Conservation (phyloP, 2,888 invertebrate species). For the Orthonevra nobilis region DNA sequence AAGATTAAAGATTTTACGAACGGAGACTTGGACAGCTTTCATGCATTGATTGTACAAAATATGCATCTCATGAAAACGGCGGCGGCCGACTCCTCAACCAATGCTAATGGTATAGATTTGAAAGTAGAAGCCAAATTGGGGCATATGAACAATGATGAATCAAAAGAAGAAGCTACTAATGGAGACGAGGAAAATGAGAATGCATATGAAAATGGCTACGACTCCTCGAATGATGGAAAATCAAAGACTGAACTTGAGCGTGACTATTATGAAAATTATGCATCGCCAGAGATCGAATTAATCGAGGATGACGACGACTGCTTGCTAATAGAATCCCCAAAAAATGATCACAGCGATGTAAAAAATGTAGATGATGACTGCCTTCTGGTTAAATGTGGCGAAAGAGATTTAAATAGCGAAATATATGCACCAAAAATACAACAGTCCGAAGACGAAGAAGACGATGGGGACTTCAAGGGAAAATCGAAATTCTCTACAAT, state of each 20-base stretch:
- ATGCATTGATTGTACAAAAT: conserved; percentile 36
- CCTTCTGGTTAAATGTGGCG: conserved; percentile 31
- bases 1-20: conserved; percentile 39
- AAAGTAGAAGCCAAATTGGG: background rate
- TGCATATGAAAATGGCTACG: conserved; percentile 58
- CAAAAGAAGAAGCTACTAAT: background rate
- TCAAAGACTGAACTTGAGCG: background rate
- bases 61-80: conserved; percentile 25
- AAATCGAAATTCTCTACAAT: conserved; percentile 14
- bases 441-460: conserved; percentile 17
- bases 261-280: background rate
- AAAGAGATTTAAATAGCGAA: conserved; percentile 27
- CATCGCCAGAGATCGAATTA: background rate
- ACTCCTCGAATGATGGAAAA: conserved; percentile 47
- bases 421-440: background rate
- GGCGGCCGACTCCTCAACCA: conserved; percentile 18
- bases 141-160: too few relatives aligned
- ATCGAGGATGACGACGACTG: conserved; percentile 31
- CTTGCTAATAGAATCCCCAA: conserved; percentile 11
- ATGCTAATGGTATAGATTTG: too few relatives aligned
- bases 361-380: background rate
- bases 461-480: conserved; percentile 43
- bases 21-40: conserved; percentile 48
- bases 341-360: too few relatives aligned
- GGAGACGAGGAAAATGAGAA: conserved; percentile 28